phyloP scores from a whole-genome alignment of 2,113 vertebrate species.

The Porphyrio hochstetteri region DNA sequence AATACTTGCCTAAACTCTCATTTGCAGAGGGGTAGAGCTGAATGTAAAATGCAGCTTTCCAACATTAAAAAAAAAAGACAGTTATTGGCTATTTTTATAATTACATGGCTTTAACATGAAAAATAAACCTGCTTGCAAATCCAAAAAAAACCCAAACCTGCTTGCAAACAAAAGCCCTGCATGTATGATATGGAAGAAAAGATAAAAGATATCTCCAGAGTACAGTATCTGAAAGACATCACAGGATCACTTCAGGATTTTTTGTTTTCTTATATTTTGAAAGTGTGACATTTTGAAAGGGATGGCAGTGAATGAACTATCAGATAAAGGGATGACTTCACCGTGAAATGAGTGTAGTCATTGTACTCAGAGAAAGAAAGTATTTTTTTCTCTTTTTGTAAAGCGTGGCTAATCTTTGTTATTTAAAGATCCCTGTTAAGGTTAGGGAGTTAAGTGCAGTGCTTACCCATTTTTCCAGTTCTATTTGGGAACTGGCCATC shows the following conservation, averaged over 20 bases:
- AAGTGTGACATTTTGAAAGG: conserved; percentile 57
- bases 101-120: not conserved
- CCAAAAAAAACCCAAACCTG: too few species aligned
- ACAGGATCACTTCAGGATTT: not conserved
- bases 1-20: not conserved
- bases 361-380: not conserved
- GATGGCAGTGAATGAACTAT: conserved; percentile 49
- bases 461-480: conserved; percentile 7
- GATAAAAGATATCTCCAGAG: not conserved
- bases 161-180: not conserved
- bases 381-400: not conserved
- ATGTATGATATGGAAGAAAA: not conserved
- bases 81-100: not conserved
- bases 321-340: conserved; percentile 56
- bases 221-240: conserved; percentile 15
- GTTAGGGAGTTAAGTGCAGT: conserved; percentile 13
- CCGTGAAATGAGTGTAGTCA: conserved; percentile 29
- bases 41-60: not conserved
- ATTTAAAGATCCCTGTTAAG: conserved; percentile 39
- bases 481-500: conserved; percentile 6
- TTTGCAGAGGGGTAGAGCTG: not conserved
- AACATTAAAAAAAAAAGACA: not conserved
- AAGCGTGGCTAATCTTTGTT: not conserved
- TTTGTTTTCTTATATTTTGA: conserved; percentile 43
- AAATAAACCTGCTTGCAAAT: not conserved